phyloP scores from a whole-genome alignment of 2,888 invertebrate species.

The Hirtodrosophila trivittata region DNA sequence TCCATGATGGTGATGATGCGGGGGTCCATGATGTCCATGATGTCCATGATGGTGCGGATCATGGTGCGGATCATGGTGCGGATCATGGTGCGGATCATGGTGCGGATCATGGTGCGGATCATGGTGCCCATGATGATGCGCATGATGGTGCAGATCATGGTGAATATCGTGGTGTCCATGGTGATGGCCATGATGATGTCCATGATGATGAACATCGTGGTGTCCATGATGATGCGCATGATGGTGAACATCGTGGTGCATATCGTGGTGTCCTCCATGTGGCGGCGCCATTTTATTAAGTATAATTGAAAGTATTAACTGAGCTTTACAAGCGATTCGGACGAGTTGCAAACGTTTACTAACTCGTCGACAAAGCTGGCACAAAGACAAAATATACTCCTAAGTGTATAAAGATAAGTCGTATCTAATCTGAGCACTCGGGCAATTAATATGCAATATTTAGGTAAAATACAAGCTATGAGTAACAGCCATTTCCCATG shows the following conservation, averaged over 20 bases:
- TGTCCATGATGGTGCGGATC: conserved; percentile 52
- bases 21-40: conserved; percentile 52
- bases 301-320: too few species aligned
- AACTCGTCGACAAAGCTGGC: conserved; percentile 30
- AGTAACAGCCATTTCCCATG: conserved; percentile 24
- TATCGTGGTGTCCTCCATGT: conserved; percentile 24
- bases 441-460: conserved; percentile 38
- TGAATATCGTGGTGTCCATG: conserved; percentile 33
- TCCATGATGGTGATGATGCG: conserved; percentile 16
- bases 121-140: conserved; percentile 38
- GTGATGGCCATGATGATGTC: conserved; percentile 33
- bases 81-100: conserved; percentile 31
- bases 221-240: conserved; percentile 15
- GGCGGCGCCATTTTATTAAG: conserved; percentile 65
- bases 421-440: conserved; percentile 51
- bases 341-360: conserved; percentile 43
- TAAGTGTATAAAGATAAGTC: conserved; percentile 45
- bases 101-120: conserved; percentile 22
- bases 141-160: conserved; percentile 45
- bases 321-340: conserved; percentile 23
- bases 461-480: conserved; percentile 24
- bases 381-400: conserved; percentile 4
- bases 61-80: conserved; percentile 42
- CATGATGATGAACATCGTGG: conserved; percentile 21
- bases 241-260: conserved; percentile 36